Evolutionary conservation across 2,888 invertebrate genomes (phyloP), one percentile per base, ranked within the genome.

Genomic region (Himalopsyche kuldschensis): DNA sequence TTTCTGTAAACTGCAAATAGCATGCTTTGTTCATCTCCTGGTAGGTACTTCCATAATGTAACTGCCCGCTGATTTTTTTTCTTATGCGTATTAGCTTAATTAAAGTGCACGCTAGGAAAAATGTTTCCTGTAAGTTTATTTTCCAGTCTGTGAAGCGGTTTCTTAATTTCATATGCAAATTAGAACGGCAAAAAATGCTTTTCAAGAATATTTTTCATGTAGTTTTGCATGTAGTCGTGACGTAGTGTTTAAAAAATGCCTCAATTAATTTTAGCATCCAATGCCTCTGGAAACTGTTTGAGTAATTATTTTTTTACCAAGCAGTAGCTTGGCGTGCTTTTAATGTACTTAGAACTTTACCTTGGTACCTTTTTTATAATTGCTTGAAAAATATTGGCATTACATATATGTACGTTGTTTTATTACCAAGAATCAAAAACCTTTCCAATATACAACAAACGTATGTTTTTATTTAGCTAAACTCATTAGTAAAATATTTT

Each of bases 111-210:
- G 78, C 31, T 20, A 20, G 77, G 30, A 78, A 83, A 83, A 78
- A 81, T 85, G 80, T 82, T 83, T 84, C 55, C 78, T 47, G 77
- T 69, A 75, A 81, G 81, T 82, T 82, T 80, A 82, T 85, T 85
- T 85, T 85, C 85, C 83, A 77, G 82, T 82, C 82, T 55, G 80
- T 30, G 80, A 82, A 85, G 83, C 83, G 84, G 82, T 83, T 85
- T 83, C 85, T 85, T 85, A 83, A 85, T 85, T 85, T 84, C 80
- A 80, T 77, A 85, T 85, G 83, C 85, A 85, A 85, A 85, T 83
- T 85, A 82, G 82, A 82, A 41, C 75, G 48, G 82, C 47, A 41
- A 35, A 77, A 41, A 82, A 79, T 79, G 27, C 11, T 69, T 78
- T 78, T 41, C 27, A 4, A 47, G 35, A 24, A 35, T 76, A 82